Evolutionary conservation across 1,140 invertebrate genomes (phyloP).

Genomic region (Dinothrombium tinctorium): DNA sequence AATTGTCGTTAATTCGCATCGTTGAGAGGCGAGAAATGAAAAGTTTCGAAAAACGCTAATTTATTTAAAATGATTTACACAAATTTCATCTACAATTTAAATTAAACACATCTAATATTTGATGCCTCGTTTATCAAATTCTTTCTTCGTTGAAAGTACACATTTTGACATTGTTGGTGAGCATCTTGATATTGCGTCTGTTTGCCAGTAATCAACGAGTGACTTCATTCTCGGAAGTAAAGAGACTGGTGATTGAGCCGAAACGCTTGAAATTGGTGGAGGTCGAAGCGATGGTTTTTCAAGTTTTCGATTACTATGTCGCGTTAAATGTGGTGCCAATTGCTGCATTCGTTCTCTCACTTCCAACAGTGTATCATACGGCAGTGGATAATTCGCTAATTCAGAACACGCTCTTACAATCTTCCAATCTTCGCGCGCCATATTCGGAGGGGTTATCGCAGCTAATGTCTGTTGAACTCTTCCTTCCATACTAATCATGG

Average conservation of each 20-base stretch:
- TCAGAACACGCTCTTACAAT: slow-evolving; percentile 72
- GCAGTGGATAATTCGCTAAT: slow-evolving; percentile 50
- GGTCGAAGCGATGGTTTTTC: neutral
- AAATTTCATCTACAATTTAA: too few species aligned
- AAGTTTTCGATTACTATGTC: slow-evolving; percentile 32
- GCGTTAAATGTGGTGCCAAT: slow-evolving; percentile 62
- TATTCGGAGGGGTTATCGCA: slow-evolving; percentile 77
- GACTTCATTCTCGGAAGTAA: slow-evolving; percentile 51
- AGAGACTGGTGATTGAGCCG: neutral
- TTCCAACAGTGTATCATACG: slow-evolving; percentile 69
- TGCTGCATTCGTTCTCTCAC: slow-evolving; percentile 55
- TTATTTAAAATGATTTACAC: too few species aligned
- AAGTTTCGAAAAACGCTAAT: too few species aligned
- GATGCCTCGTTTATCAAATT: slow-evolving; percentile 5
- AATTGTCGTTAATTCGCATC: too few species aligned
- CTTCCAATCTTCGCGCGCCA: slow-evolving; percentile 94
- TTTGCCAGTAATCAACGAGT: slow-evolving; percentile 94
- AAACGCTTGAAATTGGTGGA: neutral
- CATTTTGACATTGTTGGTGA: slow-evolving; percentile 98
- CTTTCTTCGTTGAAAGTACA: slow-evolving; percentile 58
- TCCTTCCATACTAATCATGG: slow-evolving; percentile 93
- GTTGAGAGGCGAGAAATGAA: too few species aligned
- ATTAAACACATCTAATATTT: too few species aligned
- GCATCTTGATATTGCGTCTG: slow-evolving; percentile 79
- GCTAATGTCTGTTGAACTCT: slow-evolving; percentile 72